These are phyloP conservation scores for Clangula hyemalis DNA, from an alignment of 2,797 vertebrate genomes.

Conservation along the genomic window DNA sequence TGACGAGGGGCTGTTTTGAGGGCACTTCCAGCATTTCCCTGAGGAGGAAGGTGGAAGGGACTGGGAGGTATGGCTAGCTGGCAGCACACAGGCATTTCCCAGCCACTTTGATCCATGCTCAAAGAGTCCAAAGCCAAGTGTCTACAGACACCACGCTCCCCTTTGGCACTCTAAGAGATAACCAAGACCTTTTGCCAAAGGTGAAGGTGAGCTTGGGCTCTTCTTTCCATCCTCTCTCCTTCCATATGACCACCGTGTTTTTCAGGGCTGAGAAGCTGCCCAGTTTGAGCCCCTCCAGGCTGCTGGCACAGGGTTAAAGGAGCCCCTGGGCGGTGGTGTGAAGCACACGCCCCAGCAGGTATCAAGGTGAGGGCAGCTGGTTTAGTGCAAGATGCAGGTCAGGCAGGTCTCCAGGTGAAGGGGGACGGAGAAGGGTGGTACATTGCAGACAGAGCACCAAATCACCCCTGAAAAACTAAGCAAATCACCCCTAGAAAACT, in stretches of 20 bases:
- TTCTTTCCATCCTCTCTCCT: background rate
- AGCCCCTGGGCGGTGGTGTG: background rate
- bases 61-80: background rate
- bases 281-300: background rate
- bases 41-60: rapidly evolving
- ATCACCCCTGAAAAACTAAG: background rate
- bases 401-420: background rate
- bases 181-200: background rate
- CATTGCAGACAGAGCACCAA: rapidly evolving
- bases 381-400: background rate
- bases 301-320: background rate
- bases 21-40: background rate
- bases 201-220: background rate
- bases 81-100: background rate
- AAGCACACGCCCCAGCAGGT: background rate
- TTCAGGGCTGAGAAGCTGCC: background rate
- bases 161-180: background rate
- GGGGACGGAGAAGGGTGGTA: background rate
- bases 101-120: background rate
- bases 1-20: rapidly evolving
- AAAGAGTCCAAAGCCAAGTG: background rate
- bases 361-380: background rate
- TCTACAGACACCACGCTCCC: background rate
- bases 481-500: background rate
- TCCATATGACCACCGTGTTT: background rate